Percentiles rank a stretch among this genome's conserved stretches.
Evolutionary conservation across 64 coral and sea anemone species (phyloP).

Genomic region (Pocillopora damicornis): DNA sequence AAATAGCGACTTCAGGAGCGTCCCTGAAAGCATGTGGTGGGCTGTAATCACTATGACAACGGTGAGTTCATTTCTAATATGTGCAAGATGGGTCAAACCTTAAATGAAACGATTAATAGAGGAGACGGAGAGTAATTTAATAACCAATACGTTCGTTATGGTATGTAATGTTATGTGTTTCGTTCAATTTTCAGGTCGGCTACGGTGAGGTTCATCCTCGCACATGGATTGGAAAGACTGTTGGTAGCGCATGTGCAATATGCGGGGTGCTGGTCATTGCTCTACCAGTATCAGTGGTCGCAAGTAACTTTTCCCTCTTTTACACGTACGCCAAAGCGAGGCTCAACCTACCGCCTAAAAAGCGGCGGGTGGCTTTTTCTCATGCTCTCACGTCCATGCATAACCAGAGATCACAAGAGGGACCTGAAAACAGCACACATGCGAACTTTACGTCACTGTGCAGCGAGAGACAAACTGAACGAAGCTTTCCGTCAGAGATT

Average conservation of each 20-base stretch:
- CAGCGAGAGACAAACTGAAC: constrained; percentile 75
- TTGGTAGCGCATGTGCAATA: constrained; percentile 95
- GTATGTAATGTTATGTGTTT: constrained; percentile 7
- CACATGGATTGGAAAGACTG: constrained; percentile 91
- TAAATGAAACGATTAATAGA: too few relatives aligned
- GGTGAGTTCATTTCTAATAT: constrained; percentile 37
- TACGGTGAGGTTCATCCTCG: constrained; percentile 90
- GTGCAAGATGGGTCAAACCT: too few relatives aligned
- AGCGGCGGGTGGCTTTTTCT: constrained; percentile 71
- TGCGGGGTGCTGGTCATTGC: constrained; percentile 97
- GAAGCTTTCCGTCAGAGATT: constrained; percentile 70
- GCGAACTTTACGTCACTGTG: constrained; percentile 60
- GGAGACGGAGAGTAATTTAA: too few relatives aligned
- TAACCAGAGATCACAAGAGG: constrained; percentile 35
- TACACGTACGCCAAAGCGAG: constrained; percentile 99
- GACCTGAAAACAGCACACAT: constrained; percentile 1
- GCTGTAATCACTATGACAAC: constrained; percentile 99
- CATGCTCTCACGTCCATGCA: constrained; percentile 87
- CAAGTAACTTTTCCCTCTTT: constrained; percentile 91
- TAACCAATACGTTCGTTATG: too few relatives aligned
- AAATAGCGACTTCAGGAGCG: constrained; percentile 66
- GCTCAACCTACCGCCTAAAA: constrained; percentile 93
- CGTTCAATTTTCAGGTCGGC: constrained; percentile 65
- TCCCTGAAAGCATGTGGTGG: constrained; percentile 95
- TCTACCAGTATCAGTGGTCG: constrained; percentile 94